Percentiles rank a stretch among this genome's conserved stretches.
Conservation (phyloP, 2,113 vertebrate species). For the western clawed frog (Xenopus tropicalis) region DNA sequence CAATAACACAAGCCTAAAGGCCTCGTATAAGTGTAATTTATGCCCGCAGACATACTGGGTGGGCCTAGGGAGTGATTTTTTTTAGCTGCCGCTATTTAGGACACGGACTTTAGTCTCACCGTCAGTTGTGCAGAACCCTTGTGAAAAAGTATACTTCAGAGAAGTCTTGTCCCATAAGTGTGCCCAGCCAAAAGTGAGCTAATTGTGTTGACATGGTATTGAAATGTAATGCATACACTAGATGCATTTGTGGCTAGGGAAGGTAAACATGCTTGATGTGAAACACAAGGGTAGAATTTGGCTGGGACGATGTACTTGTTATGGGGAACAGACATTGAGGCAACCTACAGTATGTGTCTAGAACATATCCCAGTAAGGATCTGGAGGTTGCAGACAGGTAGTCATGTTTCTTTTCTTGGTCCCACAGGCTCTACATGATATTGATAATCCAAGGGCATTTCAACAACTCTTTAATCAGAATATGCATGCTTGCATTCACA, state of each 20-base stretch:
- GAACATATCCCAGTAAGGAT: conserved; percentile 9
- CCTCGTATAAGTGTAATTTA: neutral
- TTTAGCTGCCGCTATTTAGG: neutral
- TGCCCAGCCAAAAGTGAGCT: conserved; percentile 16
- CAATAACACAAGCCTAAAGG: neutral
- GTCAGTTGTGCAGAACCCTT: conserved; percentile 33
- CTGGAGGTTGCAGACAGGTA: conserved; percentile 1
- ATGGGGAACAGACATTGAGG: conserved; percentile 1
- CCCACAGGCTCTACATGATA: too few species aligned
- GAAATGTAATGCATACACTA: conserved; percentile 40
- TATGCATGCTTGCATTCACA: too few species aligned
- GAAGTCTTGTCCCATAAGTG: conserved; percentile 23
- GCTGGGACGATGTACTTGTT: conserved; percentile 14
- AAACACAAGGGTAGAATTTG: conserved; percentile 26
- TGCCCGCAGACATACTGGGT: neutral
- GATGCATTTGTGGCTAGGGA: conserved; percentile 28
- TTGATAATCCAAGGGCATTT: too few species aligned
- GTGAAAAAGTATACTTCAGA: conserved; percentile 24
- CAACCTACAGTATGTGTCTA: conserved; percentile 2
- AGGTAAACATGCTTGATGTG: conserved; percentile 40
- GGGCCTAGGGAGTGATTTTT: neutral
- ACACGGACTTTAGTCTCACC: neutral
- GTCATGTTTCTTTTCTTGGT: too few species aligned
- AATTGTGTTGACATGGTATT: conserved; percentile 42
- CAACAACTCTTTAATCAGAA: too few species aligned